phyloP scores from a whole-genome alignment of 1,140 invertebrate genomes.

The Polypedilum vanderplanki region DNA sequence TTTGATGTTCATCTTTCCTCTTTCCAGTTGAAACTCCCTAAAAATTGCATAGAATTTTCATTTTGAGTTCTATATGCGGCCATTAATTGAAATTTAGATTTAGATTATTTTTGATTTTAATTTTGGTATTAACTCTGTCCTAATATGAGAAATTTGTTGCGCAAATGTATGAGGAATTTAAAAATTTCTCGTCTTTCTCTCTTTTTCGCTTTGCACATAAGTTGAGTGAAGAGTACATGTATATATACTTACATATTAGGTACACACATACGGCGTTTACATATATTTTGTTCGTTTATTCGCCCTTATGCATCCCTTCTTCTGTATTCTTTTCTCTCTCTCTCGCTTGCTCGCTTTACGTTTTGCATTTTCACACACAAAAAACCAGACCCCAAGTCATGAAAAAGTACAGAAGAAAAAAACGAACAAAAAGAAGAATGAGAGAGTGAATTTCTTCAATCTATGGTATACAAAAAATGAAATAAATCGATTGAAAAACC shows the following conservation, averaged over 20 bases:
- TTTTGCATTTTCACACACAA: conserved; percentile 26
- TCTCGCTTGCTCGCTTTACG: not conserved
- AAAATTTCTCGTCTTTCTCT: no score
- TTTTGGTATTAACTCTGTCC: no score
- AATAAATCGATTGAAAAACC: conserved; percentile 23
- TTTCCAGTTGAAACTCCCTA: conserved; percentile 26
- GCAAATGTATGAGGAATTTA: not conserved
- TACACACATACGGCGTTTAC: not conserved
- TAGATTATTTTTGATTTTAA: no score
- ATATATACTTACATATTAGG: not conserved
- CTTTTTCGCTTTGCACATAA: no score
- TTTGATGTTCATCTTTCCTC: not conserved
- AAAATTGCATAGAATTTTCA: conserved; percentile 3
- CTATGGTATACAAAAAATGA: conserved; percentile 8
- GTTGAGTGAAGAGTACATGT: no score
- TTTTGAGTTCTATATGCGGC: no score
- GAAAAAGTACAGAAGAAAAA: conserved; percentile 21
- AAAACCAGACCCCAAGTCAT: conserved; percentile 27
- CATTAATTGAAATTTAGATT: no score
- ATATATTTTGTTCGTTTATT: conserved; percentile 3
- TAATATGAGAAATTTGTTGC: not conserved
- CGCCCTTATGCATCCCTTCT: conserved; percentile 25
- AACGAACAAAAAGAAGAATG: not conserved
- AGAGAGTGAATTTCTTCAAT: conserved; percentile 18
- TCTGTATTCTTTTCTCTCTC: no score